Evolutionary conservation across 2,888 invertebrate species (phyloP).

Genomic region (Tryphoninae sp.): DNA sequence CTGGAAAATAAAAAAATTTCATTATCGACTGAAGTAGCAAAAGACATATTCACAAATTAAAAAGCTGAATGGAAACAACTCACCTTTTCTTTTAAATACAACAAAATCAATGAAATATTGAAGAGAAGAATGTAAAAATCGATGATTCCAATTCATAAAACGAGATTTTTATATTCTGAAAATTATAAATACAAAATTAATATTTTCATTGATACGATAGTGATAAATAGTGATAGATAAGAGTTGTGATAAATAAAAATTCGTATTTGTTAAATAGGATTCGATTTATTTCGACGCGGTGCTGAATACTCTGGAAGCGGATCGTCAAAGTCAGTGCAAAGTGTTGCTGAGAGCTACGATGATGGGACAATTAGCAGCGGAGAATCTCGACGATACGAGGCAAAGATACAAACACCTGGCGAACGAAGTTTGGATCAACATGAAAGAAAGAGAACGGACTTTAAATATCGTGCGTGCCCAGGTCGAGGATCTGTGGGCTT

Average conservation of each 20-base stretch:
- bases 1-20: conserved; percentile 3
- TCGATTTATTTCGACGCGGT: conserved; percentile 86
- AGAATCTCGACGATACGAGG: conserved; percentile 86
- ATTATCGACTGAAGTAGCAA: not conserved
- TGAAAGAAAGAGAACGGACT: conserved; percentile 84
- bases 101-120: too few species aligned
- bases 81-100: too few species aligned
- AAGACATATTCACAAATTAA: not conserved
- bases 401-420: conserved; percentile 85
- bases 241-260: not conserved
- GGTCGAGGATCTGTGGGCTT: conserved; percentile 80
- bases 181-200: too few species aligned
- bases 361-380: conserved; percentile 86
- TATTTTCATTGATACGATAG: not conserved
- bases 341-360: conserved; percentile 85
- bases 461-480: conserved; percentile 82
- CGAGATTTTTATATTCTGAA: too few species aligned
- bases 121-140: too few species aligned
- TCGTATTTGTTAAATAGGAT: conserved; percentile 81
- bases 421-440: conserved; percentile 84
- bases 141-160: too few species aligned
- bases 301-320: conserved; percentile 83
- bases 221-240: conserved; percentile 79
- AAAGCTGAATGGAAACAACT: too few species aligned
- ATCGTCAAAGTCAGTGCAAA: conserved; percentile 85